Conservation (phyloP, 2,113 vertebrate species). For the Meriones unguiculatus region DNA sequence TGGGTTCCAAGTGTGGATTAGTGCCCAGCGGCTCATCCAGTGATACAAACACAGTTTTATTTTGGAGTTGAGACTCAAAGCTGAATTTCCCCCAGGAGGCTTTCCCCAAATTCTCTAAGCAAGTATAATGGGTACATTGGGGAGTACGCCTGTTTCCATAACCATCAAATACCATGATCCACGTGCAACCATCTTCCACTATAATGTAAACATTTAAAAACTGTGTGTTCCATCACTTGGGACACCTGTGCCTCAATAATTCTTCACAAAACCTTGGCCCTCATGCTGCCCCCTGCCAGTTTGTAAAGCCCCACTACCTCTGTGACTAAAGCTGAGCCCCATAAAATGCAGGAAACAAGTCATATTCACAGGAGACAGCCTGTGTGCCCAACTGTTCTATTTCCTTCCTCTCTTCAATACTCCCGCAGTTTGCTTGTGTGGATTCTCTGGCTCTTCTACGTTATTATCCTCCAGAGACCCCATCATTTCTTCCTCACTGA, state of each 20-base stretch:
- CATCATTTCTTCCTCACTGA: neutral
- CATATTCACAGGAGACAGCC: neutral
- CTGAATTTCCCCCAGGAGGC: neutral
- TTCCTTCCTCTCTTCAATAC: constrained; percentile 3
- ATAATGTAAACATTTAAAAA: neutral
- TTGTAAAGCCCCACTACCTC: neutral
- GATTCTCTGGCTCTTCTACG: neutral
- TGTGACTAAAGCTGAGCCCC: neutral
- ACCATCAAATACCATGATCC: neutral
- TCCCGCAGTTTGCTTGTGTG: neutral
- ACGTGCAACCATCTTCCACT: neutral
- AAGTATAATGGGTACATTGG: neutral
- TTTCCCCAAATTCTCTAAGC: constrained; percentile 1
- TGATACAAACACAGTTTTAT: neutral
- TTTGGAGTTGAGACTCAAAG: constrained; percentile 53
- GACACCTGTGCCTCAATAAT: neutral
- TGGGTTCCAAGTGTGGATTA: neutral
- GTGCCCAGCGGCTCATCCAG: neutral
- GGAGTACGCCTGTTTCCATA: neutral
- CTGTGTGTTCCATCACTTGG: neutral
- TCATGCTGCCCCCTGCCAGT: neutral
- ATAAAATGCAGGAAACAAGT: neutral
- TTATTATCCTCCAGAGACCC: constrained; percentile 14
- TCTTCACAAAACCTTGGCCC: neutral
- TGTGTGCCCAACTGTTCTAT: neutral